Evolutionary conservation across 92 coral and sea anemone genomes (phyloP).

Genomic region (Zoanthus sansibaricus): DNA sequence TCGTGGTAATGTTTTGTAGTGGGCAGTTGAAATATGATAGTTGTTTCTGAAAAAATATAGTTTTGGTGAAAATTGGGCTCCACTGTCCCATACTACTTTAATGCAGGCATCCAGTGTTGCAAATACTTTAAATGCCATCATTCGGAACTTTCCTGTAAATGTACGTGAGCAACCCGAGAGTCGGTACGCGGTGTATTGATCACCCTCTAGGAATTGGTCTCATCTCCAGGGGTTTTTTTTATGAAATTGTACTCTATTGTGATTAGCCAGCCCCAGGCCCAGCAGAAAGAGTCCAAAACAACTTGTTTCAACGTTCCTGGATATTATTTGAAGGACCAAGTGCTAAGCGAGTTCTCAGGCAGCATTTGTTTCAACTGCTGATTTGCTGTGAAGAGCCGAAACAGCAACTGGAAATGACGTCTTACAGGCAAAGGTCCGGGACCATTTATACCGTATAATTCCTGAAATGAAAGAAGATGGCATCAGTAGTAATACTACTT

Average conservation of each 20-base stretch:
- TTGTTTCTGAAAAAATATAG: too few relatives aligned
- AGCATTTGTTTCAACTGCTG: conserved; percentile 50
- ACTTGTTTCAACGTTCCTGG: conserved; percentile 37
- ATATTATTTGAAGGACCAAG: conserved; percentile 27
- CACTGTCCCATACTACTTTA: background rate
- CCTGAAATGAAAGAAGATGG: conserved; percentile 45
- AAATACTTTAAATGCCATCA: conserved; percentile 16
- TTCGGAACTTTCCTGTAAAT: conserved; percentile 34
- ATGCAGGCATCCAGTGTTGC: conserved; percentile 26
- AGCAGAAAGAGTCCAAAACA: background rate
- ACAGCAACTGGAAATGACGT: conserved; percentile 56
- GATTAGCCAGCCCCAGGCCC: conserved; percentile 5
- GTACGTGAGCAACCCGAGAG: conserved; percentile 26
- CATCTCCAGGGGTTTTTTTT: conserved; percentile 16
- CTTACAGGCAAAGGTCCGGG: conserved; percentile 30
- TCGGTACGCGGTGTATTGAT: background rate
- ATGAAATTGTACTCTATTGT: conserved; percentile 10
- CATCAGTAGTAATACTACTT: conserved; percentile 44
- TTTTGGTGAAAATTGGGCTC: too few relatives aligned
- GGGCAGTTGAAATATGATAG: too few relatives aligned
- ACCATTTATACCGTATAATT: conserved; percentile 48
- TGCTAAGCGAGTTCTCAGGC: conserved; percentile 49
- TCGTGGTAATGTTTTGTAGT: too few relatives aligned
- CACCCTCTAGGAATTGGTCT: conserved; percentile 25
- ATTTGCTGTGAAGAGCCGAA: conserved; percentile 25